Evolutionary conservation across 2,113 vertebrate species (phyloP).

Genomic region (Hypomesus transpacificus): DNA sequence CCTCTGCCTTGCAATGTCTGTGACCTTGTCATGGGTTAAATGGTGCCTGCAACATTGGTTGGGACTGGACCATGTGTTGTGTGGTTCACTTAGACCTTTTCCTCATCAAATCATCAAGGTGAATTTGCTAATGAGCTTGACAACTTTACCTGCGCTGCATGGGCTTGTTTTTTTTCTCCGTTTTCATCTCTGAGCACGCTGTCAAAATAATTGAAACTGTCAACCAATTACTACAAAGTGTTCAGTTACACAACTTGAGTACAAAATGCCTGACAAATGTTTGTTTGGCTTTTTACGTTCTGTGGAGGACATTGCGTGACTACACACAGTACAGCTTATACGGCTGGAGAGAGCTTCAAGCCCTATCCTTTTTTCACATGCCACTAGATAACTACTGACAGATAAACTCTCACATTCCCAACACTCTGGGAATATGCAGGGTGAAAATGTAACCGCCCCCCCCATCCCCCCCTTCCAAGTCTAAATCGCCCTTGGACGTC

Average conservation of each 20-base stretch:
- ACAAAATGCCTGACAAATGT: background rate
- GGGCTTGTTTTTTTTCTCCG: too few relatives aligned
- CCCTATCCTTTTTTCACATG: constrained; percentile 3
- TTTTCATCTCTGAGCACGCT: background rate
- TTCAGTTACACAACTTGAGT: background rate
- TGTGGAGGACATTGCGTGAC: constrained; percentile 8
- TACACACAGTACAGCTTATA: background rate
- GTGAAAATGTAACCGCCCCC: background rate
- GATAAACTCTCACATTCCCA: constrained; percentile 17
- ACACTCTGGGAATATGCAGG: constrained; percentile 6
- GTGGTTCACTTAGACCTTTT: too few relatives aligned
- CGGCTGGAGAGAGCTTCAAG: constrained; percentile 3
- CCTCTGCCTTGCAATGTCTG: background rate
- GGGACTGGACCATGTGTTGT: background rate
- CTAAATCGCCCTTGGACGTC: background rate
- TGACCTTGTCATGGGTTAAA: background rate
- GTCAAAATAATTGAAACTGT: background rate
- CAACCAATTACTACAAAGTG: background rate
- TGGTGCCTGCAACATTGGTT: background rate
- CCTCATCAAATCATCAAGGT: too few relatives aligned
- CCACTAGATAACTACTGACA: constrained; percentile 15
- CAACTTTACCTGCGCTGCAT: background rate
- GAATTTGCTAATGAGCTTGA: background rate
- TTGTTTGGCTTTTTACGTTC: too few relatives aligned
- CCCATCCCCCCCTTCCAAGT: background rate